Evolutionary conservation across 2,113 vertebrate species (phyloP), one percentile per base, ranked within the genome.

Genomic region (Gracilinanus agilis): DNA sequence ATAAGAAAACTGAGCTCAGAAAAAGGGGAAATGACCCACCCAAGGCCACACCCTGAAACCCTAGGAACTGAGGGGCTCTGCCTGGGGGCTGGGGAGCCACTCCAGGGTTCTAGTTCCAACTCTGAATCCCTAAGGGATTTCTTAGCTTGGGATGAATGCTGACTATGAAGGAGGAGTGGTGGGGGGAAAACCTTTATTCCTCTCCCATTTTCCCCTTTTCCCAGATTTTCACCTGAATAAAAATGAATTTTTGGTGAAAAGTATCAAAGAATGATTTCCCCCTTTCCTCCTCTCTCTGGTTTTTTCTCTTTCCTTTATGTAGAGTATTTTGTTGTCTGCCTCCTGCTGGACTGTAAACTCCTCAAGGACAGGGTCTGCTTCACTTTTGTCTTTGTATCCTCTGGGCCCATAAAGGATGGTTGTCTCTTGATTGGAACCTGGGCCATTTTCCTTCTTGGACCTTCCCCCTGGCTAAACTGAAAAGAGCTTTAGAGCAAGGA

Each of bases 121-220:
- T 3, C 83, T 88, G 88, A 34, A 89, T 11, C 53, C 24, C 34
- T 90, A 53, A 49, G 23, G 55, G 61, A 56, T 54, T 92, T 24
- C 44, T 75, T 83, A 95, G 10, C 92, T 61, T 13, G n/a, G 56
- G 93, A 92, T 92, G 91, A 75, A 49, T 54, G 55, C 90, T 56
- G 55, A 56, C n/a, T n/a, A 56, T 5, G 44, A 53, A 90, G 55
- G 56, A 40, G 29, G 90, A n/a, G n/a, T 90, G 34, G 5, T n/a
- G 91, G 40, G n/a, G 55, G 53, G 1, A 34, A 19, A 34, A n/a
- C 2, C 8, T 34, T 27, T 49, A 9, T 56, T 49, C 54, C 27
- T 90, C 0, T 94, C 24, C 53, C 6, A 9, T 61, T 67, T 67
- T 67, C 34, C 58, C 13, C n/a, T n/a, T n/a, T n/a, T n/a, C n/a